phyloP scores from a whole-genome alignment of 2,113 vertebrate genomes.

The Heptranchias perlo region DNA sequence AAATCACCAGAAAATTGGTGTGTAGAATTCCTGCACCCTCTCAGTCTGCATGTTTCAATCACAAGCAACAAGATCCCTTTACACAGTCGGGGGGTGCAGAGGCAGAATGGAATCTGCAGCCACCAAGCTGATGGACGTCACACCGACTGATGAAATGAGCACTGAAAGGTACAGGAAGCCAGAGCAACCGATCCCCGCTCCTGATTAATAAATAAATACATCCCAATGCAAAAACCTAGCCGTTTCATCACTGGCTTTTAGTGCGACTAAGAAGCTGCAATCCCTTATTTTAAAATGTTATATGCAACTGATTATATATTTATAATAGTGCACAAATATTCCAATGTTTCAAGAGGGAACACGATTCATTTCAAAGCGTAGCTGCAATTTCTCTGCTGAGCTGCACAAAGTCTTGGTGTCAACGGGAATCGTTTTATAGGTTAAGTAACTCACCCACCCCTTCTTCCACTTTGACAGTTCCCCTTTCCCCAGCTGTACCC shows the following conservation, averaged over 20 bases:
- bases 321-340: neutral
- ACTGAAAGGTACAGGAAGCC: neutral
- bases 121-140: neutral
- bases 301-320: neutral
- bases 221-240: neutral
- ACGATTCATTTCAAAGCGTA: neutral
- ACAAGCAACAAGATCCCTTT: neutral
- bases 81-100: neutral
- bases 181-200: neutral
- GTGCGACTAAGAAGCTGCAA: neutral
- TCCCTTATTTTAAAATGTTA: neutral
- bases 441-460: neutral
- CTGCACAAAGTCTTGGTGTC: neutral
- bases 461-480: neutral
- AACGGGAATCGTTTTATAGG: neutral
- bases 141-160: neutral
- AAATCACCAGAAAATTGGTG: neutral
- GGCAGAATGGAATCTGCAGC: neutral
- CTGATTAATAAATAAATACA: neutral
- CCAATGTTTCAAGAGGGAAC: neutral
- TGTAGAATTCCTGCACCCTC: neutral
- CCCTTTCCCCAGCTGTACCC: neutral
- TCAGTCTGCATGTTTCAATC: neutral
- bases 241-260: neutral
- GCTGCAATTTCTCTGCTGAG: neutral